These are phyloP conservation scores for Tetragonula carbonaria DNA, from an alignment of 2,888 invertebrate species.

Conservation along the genomic window DNA sequence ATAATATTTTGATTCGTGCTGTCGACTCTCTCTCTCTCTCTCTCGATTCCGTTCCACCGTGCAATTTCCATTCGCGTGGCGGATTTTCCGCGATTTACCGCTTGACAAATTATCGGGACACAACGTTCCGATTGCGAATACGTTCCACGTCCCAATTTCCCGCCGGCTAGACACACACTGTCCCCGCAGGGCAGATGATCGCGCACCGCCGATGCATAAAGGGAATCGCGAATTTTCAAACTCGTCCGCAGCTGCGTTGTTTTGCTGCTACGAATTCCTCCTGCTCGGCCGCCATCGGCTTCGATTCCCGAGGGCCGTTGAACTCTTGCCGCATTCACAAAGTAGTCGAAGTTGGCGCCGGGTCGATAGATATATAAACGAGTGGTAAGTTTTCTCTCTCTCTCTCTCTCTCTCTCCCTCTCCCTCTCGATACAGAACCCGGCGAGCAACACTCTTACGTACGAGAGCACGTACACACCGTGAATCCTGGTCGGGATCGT, in stretches of 20 bases:
- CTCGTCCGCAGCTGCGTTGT: background rate
- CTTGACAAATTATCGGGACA: background rate
- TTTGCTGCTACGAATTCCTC: slow-evolving; percentile 30
- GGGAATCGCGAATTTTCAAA: slow-evolving; percentile 36
- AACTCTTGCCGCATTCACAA: slow-evolving; percentile 59
- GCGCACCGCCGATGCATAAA: background rate
- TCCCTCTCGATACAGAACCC: slow-evolving; percentile 44
- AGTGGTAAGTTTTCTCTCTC: slow-evolving; percentile 49
- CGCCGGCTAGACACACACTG: background rate
- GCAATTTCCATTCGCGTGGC: background rate
- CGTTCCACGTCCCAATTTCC: slow-evolving; percentile 23
- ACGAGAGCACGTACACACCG: slow-evolving; percentile 62
- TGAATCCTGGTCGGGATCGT: slow-evolving; percentile 59
- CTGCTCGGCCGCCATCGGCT: background rate
- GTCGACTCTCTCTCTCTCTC: no score
- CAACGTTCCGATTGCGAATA: background rate
- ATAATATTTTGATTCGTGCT: no score
- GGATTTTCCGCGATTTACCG: background rate
- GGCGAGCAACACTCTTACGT: slow-evolving; percentile 47
- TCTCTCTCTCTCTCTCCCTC: slow-evolving; percentile 25
- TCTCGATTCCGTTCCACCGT: background rate
- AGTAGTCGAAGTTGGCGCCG: slow-evolving; percentile 57
- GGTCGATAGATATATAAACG: slow-evolving; percentile 63
- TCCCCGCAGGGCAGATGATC: background rate
- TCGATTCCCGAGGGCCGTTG: slow-evolving; percentile 61